phyloP scores from a whole-genome alignment of 1,140 invertebrate species.

The Heliconius hermathena region DNA sequence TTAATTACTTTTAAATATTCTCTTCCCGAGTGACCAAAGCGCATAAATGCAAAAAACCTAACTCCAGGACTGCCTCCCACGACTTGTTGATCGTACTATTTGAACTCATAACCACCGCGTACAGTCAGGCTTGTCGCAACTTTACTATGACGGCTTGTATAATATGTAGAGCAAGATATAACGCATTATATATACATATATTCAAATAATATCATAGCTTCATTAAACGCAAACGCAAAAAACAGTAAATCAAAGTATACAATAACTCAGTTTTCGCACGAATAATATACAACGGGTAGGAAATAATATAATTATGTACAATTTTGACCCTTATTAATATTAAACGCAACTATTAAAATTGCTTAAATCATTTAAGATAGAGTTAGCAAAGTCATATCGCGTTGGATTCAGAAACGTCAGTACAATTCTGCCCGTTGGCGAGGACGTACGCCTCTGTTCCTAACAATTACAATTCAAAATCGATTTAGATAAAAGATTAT shows the following conservation, averaged over 20 bases:
- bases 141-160: neutral
- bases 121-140: neutral
- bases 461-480: conserved; percentile 25
- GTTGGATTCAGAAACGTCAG: conserved; percentile 29
- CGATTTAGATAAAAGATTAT: conserved; percentile 22
- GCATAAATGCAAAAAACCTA: too few relatives aligned
- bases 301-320: neutral
- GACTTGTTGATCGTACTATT: too few relatives aligned
- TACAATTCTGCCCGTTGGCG: conserved; percentile 11
- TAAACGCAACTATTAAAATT: neutral
- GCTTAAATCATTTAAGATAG: conserved; percentile 4
- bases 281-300: conserved; percentile 14
- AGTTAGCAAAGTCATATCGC: conserved; percentile 4
- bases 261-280: conserved; percentile 32
- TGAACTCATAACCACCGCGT: too few relatives aligned
- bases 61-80: too few relatives aligned
- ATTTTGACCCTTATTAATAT: conserved; percentile 10
- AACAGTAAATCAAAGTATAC: conserved; percentile 31
- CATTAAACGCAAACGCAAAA: conserved; percentile 26
- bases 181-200: neutral
- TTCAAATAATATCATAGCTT: neutral
- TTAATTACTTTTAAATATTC: too few relatives aligned
- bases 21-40: too few relatives aligned
- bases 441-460: conserved; percentile 19
- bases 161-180: neutral